Conservation (phyloP, 1,140 invertebrate species). For the Drosophila mojavensis region DNA sequence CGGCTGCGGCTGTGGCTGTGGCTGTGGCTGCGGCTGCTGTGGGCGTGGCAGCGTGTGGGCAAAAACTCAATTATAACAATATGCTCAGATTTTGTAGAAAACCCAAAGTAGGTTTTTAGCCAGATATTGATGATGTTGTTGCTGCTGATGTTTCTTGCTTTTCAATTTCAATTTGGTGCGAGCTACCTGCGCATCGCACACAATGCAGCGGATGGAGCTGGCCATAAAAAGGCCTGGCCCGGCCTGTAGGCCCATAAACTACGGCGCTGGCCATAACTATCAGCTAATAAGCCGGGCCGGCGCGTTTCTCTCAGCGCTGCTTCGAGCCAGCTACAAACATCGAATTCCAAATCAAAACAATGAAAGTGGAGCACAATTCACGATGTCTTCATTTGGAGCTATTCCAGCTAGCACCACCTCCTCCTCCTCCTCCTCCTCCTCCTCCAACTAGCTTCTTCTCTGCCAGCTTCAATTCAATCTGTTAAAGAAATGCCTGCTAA, state of each 20-base stretch:
- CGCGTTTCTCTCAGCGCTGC: background rate
- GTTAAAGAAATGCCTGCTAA: conserved; percentile 75
- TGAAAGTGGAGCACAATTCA: conserved; percentile 60
- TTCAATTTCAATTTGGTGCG: conserved; percentile 65
- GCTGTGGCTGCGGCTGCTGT: conserved; percentile 14
- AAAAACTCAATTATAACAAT: conserved; percentile 84
- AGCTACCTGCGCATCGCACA: conserved; percentile 47
- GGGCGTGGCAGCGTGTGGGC: conserved; percentile 68
- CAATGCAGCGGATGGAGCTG: conserved; percentile 55
- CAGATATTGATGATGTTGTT: background rate
- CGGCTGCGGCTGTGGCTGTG: conserved; percentile 11
- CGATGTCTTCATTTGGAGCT: conserved; percentile 9
- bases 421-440: background rate
- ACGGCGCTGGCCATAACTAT: conserved; percentile 69
- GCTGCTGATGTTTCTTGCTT: conserved; percentile 6
- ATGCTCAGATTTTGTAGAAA: conserved; percentile 78
- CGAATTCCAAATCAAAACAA: conserved; percentile 56
- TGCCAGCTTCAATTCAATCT: background rate
- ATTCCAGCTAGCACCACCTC: no score
- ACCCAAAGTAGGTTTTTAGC: conserved; percentile 12
- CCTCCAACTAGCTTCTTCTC: background rate
- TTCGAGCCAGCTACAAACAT: background rate
- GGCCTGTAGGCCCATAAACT: conserved; percentile 56
- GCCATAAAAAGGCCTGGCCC: conserved; percentile 25
- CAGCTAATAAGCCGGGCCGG: conserved; percentile 63